Evolutionary conservation across 2,888 invertebrate species (phyloP), one percentile per base, ranked within the genome.

Genomic region (Colostygia pectinataria): DNA sequence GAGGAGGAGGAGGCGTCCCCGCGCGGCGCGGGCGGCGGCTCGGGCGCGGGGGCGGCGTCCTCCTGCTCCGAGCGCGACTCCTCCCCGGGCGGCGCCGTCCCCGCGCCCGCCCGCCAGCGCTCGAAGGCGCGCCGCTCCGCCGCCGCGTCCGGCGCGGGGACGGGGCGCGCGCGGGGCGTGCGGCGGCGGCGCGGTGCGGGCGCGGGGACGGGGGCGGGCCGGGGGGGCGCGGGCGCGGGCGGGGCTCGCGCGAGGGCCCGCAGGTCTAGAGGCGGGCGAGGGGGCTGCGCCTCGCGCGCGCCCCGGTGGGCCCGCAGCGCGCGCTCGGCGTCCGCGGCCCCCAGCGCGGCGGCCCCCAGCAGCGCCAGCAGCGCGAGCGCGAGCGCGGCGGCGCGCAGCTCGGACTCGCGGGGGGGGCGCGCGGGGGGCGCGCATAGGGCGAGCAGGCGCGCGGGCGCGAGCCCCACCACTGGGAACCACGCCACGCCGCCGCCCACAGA

Each of bases 321-420:
- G 65, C 56, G 66, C 71, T 65, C 71, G 10, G 76, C 68, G 57
- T 78, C 67, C 15, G 71, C 76, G 54, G 78, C 77, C 34, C 70
- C 78, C 10, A 79, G 69, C 58, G 74, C 79, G 15, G 59, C 49
- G 88, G 85, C 39, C 92, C 93, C 41, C 3, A 33, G 15, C 45
- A 77, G 74, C 59, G 55, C 93, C 90, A 40, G 34, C 93, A 86
- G 24, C 68, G 56, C 75, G 12, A 82, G 71, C 59, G 71, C 72
- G 13, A 43, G 64, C 50, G 90, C 84, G 92, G 93, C 50, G 93
- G 83, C 51, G 41, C 36, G 74, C 60, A 78, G 55, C 92, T 90
- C 38, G 86, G 80, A 70, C 94, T 92, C 61, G 94, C 83, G 61
- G 83, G 86, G 46, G 92, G 88, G 32, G 91, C 91, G 44, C 89